Base-by-base conservation (phyloP, 2,113 vertebrate species). In the Emydura subglobosa region DNA sequence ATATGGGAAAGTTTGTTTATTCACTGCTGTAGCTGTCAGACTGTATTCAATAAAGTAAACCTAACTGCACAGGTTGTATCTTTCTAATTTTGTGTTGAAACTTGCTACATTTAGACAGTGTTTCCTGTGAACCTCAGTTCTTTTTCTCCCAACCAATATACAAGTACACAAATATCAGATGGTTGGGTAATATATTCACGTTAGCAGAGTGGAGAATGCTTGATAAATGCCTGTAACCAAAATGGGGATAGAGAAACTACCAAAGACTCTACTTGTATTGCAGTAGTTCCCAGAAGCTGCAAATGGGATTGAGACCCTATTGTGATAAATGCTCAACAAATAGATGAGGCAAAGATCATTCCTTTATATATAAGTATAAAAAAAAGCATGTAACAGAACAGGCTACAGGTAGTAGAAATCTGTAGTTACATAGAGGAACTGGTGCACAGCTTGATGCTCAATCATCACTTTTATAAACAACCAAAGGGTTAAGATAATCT, bases 11-110 rank as follows among this genome's bases (percentile, higher is more conserved):
- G 93, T 94, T 82, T 1, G 93, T 91, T 95, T 97, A 91, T 97
- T 97, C 93, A 97, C 94, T 92, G 85, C 91, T 98, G 97, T 98
- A 98, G 97, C 96, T 98, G 92, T 96, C 61, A 78, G 90, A 96
- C 88, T 97, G 93, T 98, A 98, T 95, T 98, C 93, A 98, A 98
- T 98, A 98, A 98, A 98, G 89, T 82, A 89, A 97, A 96, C 94
- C 86, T 93, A 96, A 97, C 96, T 96, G 79, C 91, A 95, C 89
- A 97, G 96, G 55, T 86, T 96, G 88, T 86, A 57, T 81, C 72
- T 97, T 49, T 19, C 79, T 97, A 92, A 86, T 93, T 97, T 92
- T 94, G 94, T 89, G n/a, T 90, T 81, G 92, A 49, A 54, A 88
- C 87, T 90, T 95, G 83, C 91, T 90, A 11, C 57, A 82, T 1